Evolutionary conservation across 2,888 invertebrate genomes (phyloP).

Genomic region (Elegia similella): DNA sequence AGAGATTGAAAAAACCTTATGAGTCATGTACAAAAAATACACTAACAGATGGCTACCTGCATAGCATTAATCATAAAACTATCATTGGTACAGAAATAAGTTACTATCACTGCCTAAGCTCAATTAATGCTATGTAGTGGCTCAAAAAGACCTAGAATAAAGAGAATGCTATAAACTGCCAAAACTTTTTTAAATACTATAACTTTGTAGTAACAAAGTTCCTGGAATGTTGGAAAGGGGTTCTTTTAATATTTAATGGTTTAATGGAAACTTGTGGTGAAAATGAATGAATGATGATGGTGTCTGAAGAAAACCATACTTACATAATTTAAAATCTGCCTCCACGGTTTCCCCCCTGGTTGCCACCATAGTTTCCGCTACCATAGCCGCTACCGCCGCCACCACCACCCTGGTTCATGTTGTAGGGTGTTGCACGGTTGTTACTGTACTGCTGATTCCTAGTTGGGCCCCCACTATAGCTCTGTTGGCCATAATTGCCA

Average conservation of each 20-base stretch:
- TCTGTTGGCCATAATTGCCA: conserved; percentile 91
- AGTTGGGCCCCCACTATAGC: conserved; percentile 92
- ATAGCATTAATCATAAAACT: conserved; percentile 72
- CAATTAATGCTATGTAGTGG: conserved; percentile 77
- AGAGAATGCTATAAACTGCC: too few relatives aligned
- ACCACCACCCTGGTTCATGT: conserved; percentile 83
- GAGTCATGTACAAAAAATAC: conserved; percentile 58
- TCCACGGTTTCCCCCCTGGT: conserved; percentile 48
- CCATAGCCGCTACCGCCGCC: conserved; percentile 73
- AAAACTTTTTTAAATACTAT: too few relatives aligned
- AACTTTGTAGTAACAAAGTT: too few relatives aligned
- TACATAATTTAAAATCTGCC: conserved; percentile 60
- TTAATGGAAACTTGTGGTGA: conserved; percentile 33
- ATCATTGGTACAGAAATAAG: conserved; percentile 35
- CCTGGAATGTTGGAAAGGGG: conserved; percentile 37
- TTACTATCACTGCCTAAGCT: conserved; percentile 43
- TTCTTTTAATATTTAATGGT: conserved; percentile 18
- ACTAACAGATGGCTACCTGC: conserved; percentile 62
- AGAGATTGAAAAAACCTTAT: conserved; percentile 80
- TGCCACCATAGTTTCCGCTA: conserved; percentile 59
- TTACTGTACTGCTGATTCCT: conserved; percentile 88
- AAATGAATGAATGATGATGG: conserved; percentile 31
- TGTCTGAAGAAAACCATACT: conserved; percentile 38
- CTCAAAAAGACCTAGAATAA: conserved; percentile 39
- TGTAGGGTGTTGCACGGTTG: conserved; percentile 87